Evolutionary conservation across 2,113 vertebrate species (phyloP), one percentile per base, ranked within the genome.

Genomic region (Aleadryas rufinucha): DNA sequence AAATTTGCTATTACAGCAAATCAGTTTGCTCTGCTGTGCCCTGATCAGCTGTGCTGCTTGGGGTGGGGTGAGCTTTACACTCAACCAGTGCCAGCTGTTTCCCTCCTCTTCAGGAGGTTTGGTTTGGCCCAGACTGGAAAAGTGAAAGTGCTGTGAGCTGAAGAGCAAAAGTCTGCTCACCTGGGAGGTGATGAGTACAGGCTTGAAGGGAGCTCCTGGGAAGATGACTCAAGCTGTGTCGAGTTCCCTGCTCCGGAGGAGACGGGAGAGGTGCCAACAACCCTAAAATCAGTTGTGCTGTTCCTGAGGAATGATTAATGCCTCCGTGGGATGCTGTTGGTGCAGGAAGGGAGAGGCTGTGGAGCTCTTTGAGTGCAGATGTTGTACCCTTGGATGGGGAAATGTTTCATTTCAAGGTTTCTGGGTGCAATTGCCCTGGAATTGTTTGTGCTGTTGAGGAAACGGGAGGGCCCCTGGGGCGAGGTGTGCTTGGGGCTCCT

Each of bases 321-420:
- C 75, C 49, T 27, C 2, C 69, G 70, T 87, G 54, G 84, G 88
- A 66, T 30, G 75, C 17, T 39, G 33, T 78, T 78, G 92, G 69
- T 22, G 50, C 85, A 95, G 95, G 92, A 97, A 96, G 93, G 92
- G 95, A 95, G 95, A 71, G 95, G 93, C 85, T 44, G 14, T 4
- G 47, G 11, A 31, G 30, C 28, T 53, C 33, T 15, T 19, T 47
- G 45, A 16, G 31, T 75, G n/a, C 53, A 63, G 84, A 68, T 61
- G 72, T 17, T 7, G 22, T 54, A 16, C n/a, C 22, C 31, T 35
- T 22, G 71, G 35, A 66, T 10, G 27, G n/a, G 72, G 61, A 37
- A 68, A 74, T 13, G 41, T 75, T 95, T 60, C 35, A 21, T 42
- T 69, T 60, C 31, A n/a, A 71, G 52, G 16, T 90, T 77, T 86